phyloP scores from a whole-genome alignment of 2,888 invertebrate species.

The Orthonevra nobilis region DNA sequence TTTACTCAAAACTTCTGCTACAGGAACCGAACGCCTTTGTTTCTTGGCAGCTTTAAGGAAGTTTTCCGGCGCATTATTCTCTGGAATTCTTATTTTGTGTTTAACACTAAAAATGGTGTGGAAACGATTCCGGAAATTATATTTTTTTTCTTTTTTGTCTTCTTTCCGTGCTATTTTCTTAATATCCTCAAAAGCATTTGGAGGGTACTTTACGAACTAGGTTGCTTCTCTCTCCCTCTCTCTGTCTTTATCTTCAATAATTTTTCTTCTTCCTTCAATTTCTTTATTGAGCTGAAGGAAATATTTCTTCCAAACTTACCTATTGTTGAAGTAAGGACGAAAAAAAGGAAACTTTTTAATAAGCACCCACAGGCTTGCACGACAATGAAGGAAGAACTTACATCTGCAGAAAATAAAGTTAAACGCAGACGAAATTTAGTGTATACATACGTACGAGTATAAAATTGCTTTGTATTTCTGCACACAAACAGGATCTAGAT shows the following conservation, averaged over 20 bases:
- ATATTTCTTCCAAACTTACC: slow-evolving; percentile 64
- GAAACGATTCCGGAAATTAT: slow-evolving; percentile 69
- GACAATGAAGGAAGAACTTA: slow-evolving; percentile 45
- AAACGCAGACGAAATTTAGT: slow-evolving; percentile 34
- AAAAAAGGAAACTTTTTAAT: slow-evolving; percentile 58
- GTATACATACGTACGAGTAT: slow-evolving; percentile 24
- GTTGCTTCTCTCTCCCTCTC: too few relatives aligned
- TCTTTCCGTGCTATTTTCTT: slow-evolving; percentile 22
- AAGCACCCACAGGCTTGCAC: slow-evolving; percentile 49
- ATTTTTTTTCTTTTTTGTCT: slow-evolving; percentile 41
- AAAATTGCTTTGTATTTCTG: slow-evolving; percentile 9
- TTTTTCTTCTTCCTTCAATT: slow-evolving; percentile 53
- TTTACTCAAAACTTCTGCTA: slow-evolving; percentile 57
- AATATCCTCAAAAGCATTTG: slow-evolving; percentile 52
- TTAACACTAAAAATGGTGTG: slow-evolving; percentile 60
- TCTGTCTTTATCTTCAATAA: slow-evolving; percentile 68
- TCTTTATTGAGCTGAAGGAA: slow-evolving; percentile 68
- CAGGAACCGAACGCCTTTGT: slow-evolving; percentile 54
- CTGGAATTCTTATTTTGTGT: slow-evolving; percentile 28
- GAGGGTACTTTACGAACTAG: slow-evolving; percentile 53
- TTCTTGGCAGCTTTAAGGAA: slow-evolving; percentile 50
- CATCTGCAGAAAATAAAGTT: slow-evolving; percentile 51
- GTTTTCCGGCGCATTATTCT: slow-evolving; percentile 35
- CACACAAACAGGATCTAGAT: neutral
- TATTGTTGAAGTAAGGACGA: slow-evolving; percentile 45